Evolutionary conservation across 1,140 invertebrate species (phyloP), one percentile per base, ranked within the genome.

Genomic region (Idris sp.): DNA sequence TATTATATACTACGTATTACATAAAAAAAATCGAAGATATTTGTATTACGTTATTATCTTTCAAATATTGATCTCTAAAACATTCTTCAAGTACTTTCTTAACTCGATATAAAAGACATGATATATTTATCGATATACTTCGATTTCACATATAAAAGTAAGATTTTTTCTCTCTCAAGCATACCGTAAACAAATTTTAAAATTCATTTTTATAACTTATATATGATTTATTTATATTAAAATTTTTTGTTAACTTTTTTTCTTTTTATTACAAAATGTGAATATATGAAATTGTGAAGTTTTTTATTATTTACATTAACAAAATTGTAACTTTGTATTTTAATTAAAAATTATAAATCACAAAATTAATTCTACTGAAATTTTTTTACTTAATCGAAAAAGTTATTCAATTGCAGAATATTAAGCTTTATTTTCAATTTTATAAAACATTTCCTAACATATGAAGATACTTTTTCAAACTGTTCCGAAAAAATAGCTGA

Each of bases 1-100:
- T n/a, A n/a, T n/a, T n/a, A n/a, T n/a, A n/a, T n/a, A n/a, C n/a
- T n/a, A n/a, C n/a, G n/a, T n/a, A n/a, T n/a, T n/a, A n/a, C n/a
- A n/a, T n/a, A n/a, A n/a, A n/a, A n/a, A 48, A 31, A 48, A 48
- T 18, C 14, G 8, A 31, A 10, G 26, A 18, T 31, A 46, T 46
- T 31, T 30, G 16, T 30, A 46, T 18, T 2, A 5, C 31, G 43
- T 46, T 46, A 31, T 31, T 46, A 46, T 16, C 26, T 31, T 46
- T 31, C 43, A 16, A 19, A 48, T 31, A 48, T 48, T 16, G 44
- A 48, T 48, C 33, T 33, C 15, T 13, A 33, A 48, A 48, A 48
- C 28, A 33, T 48, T 48, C 19, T 22, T 48, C 28, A 13, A 33
- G 28, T 48, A 19, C 10, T 19, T 15, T 19, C 44, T 16, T 33